Conservation (phyloP, 53 echinoderm and acorn worm species). For the Holothuria scabra region DNA sequence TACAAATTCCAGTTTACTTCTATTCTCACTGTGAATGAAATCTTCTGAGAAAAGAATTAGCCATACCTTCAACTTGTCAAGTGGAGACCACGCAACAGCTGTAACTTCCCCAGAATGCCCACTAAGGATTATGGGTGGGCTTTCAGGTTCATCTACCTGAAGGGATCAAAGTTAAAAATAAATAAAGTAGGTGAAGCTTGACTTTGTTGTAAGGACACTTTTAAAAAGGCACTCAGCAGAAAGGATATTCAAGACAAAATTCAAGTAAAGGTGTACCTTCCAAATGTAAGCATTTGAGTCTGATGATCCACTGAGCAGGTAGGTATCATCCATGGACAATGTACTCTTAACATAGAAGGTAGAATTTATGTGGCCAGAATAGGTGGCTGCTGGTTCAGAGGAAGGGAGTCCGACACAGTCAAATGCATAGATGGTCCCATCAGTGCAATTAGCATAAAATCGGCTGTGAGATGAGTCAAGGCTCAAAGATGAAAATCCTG, state of each 20-base stretch:
- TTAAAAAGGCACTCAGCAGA: too few relatives aligned
- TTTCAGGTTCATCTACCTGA: slow-evolving; percentile 57
- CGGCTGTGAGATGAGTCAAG: slow-evolving; percentile 76
- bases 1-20: too few relatives aligned
- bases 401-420: slow-evolving; percentile 63
- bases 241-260: too few relatives aligned
- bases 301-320: slow-evolving; percentile 88
- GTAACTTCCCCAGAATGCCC: slow-evolving; percentile 94
- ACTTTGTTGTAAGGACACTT: too few relatives aligned
- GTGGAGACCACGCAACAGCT: slow-evolving; percentile 84
- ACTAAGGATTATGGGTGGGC: slow-evolving; percentile 63
- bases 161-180: too few relatives aligned
- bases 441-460: slow-evolving; percentile 94
- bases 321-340: slow-evolving; percentile 80
- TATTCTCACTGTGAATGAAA: too few relatives aligned
- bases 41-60: neutral
- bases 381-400: slow-evolving; percentile 62
- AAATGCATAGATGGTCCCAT: slow-evolving; percentile 87
- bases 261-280: slow-evolving; percentile 62
- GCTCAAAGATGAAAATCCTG: slow-evolving; percentile 83
- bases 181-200: too few relatives aligned
- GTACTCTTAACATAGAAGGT: slow-evolving; percentile 91
- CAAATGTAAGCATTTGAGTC: slow-evolving; percentile 91
- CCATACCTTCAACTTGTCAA: slow-evolving; percentile 85
- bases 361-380: slow-evolving; percentile 83